Conservation (phyloP, 2,113 vertebrate species). For the Lonchura striata region DNA sequence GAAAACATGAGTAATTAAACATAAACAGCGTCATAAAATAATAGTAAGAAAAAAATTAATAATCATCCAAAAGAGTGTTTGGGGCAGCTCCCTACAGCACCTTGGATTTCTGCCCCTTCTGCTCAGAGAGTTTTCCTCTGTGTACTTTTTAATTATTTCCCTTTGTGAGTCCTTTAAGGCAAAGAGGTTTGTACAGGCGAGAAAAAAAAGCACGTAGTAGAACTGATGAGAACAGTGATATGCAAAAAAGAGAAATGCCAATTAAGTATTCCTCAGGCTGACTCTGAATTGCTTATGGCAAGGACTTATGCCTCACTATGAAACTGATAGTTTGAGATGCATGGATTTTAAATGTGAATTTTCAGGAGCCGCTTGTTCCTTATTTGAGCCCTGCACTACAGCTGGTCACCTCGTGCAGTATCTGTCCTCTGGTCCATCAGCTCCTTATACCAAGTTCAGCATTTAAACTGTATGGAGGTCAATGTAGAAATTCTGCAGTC, state of each 20-base stretch:
- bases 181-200: background rate
- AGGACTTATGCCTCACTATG: background rate
- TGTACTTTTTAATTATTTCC: constrained; percentile 34
- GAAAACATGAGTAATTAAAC: constrained; percentile 57
- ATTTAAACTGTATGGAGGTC: background rate
- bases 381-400: background rate
- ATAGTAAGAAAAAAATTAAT: constrained; percentile 57
- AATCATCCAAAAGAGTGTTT: constrained; percentile 30
- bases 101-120: constrained; percentile 19
- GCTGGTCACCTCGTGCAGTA: background rate
- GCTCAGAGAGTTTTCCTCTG: constrained; percentile 17
- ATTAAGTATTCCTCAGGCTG: background rate
- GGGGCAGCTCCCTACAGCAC: constrained; percentile 21
- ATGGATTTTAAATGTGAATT: background rate
- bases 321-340: background rate
- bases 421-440: background rate
- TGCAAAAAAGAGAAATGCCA: background rate
- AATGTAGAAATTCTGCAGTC: background rate
- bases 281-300: background rate
- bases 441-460: background rate
- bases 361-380: background rate
- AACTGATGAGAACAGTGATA: constrained; percentile 43
- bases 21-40: constrained; percentile 21
- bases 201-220: background rate
- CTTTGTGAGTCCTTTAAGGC: constrained; percentile 6